Evolutionary conservation across 2,888 invertebrate species (phyloP).

Genomic region (Campaea margaritaria): DNA sequence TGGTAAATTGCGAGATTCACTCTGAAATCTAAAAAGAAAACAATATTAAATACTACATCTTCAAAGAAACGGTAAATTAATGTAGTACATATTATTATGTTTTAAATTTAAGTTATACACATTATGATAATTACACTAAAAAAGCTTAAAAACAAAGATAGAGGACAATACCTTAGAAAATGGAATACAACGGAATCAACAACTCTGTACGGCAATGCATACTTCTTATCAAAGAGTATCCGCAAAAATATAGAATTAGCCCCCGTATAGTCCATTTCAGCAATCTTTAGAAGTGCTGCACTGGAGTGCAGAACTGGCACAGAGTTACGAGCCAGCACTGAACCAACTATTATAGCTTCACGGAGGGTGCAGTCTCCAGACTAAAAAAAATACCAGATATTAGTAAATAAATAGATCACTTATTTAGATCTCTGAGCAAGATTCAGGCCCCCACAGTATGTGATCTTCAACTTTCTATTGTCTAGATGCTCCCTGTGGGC

Average conservation of each 20-base stretch:
- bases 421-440: no score
- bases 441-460: no score
- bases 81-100: no score
- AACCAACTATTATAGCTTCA: slow-evolving; percentile 98
- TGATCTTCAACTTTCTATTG: no score
- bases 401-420: background rate
- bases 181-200: slow-evolving; percentile 98
- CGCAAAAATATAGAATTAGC: slow-evolving; percentile 97
- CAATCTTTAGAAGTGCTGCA: slow-evolving; percentile 97
- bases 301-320: slow-evolving; percentile 98
- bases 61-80: no score
- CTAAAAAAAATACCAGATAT: slow-evolving; percentile 71
- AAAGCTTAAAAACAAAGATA: no score
- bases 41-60: background rate
- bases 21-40: slow-evolving; percentile 88
- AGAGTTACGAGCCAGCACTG: slow-evolving; percentile 95
- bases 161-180: slow-evolving; percentile 89
- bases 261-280: slow-evolving; percentile 98
- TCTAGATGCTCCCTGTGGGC: no score
- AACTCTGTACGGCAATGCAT: slow-evolving; percentile 97
- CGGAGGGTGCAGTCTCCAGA: slow-evolving; percentile 97
- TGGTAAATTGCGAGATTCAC: slow-evolving; percentile 93
- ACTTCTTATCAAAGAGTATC: slow-evolving; percentile 98
- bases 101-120: no score
- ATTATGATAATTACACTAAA: no score